Evolutionary conservation across 2,113 vertebrate species (phyloP).

Genomic region (Myanophis thanlyinensis): DNA sequence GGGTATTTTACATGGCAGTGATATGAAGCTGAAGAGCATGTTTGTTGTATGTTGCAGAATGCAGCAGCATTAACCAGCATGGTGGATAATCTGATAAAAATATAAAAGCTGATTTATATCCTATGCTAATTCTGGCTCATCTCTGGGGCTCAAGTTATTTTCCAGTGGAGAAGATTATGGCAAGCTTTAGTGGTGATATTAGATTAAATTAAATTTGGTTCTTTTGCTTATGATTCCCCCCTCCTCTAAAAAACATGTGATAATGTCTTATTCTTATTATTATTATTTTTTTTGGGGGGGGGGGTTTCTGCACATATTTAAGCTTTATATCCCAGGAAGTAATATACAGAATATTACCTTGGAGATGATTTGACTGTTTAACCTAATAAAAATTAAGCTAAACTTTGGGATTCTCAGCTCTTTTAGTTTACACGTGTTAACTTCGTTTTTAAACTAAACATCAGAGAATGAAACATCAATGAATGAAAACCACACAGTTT

Average conservation of each 20-base stretch:
- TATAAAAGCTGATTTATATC: slow-evolving; percentile 81
- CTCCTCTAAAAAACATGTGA: slow-evolving; percentile 55
- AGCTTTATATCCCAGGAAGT: slow-evolving; percentile 44
- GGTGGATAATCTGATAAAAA: slow-evolving; percentile 86
- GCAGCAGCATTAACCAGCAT: slow-evolving; percentile 72
- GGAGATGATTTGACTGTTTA: not conserved
- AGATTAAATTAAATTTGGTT: slow-evolving; percentile 90
- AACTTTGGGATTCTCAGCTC: slow-evolving; percentile 33
- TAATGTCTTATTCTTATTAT: slow-evolving; percentile 44
- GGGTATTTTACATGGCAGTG: slow-evolving; percentile 61
- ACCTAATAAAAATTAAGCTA: not conserved
- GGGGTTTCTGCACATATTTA: slow-evolving; percentile 62
- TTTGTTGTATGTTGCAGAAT: slow-evolving; percentile 56
- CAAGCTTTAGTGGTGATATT: slow-evolving; percentile 83
- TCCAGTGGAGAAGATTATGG: slow-evolving; percentile 70
- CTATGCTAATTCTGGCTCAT: slow-evolving; percentile 85
- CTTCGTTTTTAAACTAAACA: not conserved
- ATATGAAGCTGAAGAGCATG: slow-evolving; percentile 59
- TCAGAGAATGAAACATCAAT: slow-evolving; percentile 26
- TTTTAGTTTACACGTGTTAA: not conserved
- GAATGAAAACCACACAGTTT: slow-evolving; percentile 1
- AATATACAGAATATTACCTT: slow-evolving; percentile 37
- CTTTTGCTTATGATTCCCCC: slow-evolving; percentile 80
- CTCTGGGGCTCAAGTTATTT: slow-evolving; percentile 71
- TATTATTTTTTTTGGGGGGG: no score